phyloP scores from a whole-genome alignment of 2,888 invertebrate genomes.

The Machimus atricapillus region DNA sequence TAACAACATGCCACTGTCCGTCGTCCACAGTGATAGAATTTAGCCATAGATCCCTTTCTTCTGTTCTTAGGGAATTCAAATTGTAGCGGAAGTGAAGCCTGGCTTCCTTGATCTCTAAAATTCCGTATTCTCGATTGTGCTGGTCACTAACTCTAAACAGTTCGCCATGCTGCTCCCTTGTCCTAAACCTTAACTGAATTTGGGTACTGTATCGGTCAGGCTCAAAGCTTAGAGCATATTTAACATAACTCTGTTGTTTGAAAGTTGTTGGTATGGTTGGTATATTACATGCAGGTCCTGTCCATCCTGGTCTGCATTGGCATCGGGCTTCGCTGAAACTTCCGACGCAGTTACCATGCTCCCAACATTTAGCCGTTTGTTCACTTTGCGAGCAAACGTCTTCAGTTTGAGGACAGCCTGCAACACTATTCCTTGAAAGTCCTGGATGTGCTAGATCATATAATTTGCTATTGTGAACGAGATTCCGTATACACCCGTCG shows the following conservation, averaged over 20 bases:
- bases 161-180: slow-evolving; percentile 91
- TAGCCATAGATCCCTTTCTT: slow-evolving; percentile 89
- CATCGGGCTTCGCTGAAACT: slow-evolving; percentile 89
- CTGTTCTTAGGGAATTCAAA: slow-evolving; percentile 87
- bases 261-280: slow-evolving; percentile 91
- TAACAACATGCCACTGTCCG: slow-evolving; percentile 96
- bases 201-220: slow-evolving; percentile 92
- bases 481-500: slow-evolving; percentile 94
- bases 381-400: slow-evolving; percentile 89
- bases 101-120: slow-evolving; percentile 89
- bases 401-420: slow-evolving; percentile 93
- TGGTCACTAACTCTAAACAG: slow-evolving; percentile 93
- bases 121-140: slow-evolving; percentile 92
- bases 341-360: slow-evolving; percentile 93
- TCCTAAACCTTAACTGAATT: slow-evolving; percentile 91
- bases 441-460: slow-evolving; percentile 96
- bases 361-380: slow-evolving; percentile 85
- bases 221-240: slow-evolving; percentile 93
- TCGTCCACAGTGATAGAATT: slow-evolving; percentile 90
- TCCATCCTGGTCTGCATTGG: slow-evolving; percentile 95
- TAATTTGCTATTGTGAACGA: slow-evolving; percentile 93
- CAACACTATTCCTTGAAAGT: slow-evolving; percentile 81
- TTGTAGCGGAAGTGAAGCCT: slow-evolving; percentile 91
- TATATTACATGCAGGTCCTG: slow-evolving; percentile 85
- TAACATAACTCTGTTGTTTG: slow-evolving; percentile 93